Base-by-base conservation (phyloP, 2,797 vertebrate genomes). In the Smutsia gigantea region DNA sequence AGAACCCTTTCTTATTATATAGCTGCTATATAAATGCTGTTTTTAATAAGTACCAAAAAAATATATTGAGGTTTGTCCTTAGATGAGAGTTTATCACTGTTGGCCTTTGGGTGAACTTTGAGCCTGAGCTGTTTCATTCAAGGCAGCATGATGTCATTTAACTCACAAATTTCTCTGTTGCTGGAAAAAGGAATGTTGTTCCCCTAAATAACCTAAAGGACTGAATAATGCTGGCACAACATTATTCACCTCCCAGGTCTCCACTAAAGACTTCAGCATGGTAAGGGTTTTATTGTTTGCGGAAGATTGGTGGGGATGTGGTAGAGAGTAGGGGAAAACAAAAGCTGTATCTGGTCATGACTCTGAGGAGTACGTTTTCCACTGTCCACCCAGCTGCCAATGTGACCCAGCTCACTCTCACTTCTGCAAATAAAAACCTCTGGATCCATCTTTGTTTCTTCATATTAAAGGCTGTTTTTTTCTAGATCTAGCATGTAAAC, bases 61-160 rank as follows among this genome's bases (percentile, higher is more conserved):
- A 98, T 97, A 96, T 97, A 55, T 95, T 93, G 97, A 93, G 97
- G 96, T 98, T 98, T 98, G 98, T 98, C 97, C 97, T 98, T 97
- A 84, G 95, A 91, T 72, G 61, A 94, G 96, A 95, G 98, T 98
- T 98, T 98, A 98, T 98, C 98, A 96, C 96, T 96, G 93, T 69
- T 99, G 98, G 97, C 98, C 98, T 87, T 96, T 98, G 96, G 92
- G 97, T 98, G 98, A 99, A 98, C 98, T 97, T 98, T 34, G 84
- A 97, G 95, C 97, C 97, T 86, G 95, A 98, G 98, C 96, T 96
- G 91, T 97, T 96, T 96, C 63, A 7, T 98, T 98, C 98, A 98
- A 95, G 97, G 94, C 95, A 87, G 97, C 96, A 93, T 98, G 98
- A 98, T 98, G 96, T 98, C 98, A 97, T 94, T 93, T 93, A 95